Conservation (phyloP, 2,797 vertebrate genomes). For the Yasuhikotakia modesta region DNA sequence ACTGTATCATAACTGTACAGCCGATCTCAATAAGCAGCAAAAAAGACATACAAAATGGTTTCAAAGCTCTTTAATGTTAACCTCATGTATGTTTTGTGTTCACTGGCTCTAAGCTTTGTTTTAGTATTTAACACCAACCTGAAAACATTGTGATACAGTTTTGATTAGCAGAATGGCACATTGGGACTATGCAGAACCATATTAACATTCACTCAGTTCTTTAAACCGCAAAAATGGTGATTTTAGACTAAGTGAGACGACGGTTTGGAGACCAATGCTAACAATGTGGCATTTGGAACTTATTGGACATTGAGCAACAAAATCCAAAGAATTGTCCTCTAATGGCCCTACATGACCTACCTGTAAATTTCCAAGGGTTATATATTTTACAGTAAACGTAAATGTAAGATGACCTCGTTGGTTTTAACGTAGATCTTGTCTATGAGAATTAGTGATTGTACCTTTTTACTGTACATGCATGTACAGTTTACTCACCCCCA, state of each 20-base stretch:
- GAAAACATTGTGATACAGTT: background rate
- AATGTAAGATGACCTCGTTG: conserved; percentile 4
- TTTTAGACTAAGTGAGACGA: conserved; percentile 16
- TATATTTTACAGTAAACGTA: conserved; percentile 7
- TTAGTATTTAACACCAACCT: conserved; percentile 27
- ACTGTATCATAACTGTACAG: conserved; percentile 31
- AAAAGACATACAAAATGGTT: conserved; percentile 29
- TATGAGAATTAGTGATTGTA: background rate
- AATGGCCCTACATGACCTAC: conserved; percentile 1
- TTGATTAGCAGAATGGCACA: conserved; percentile 32
- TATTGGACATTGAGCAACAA: no score
- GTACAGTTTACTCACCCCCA: no score
- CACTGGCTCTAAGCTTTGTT: conserved; percentile 34
- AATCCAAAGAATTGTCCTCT: conserved; percentile 55
- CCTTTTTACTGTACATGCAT: no score
- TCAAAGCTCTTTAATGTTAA: conserved; percentile 26
- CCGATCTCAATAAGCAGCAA: conserved; percentile 41
- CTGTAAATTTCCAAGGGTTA: conserved; percentile 8
- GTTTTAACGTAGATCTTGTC: background rate
- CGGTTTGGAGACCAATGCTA: conserved; percentile 13
- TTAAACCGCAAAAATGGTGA: background rate
- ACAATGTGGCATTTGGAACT: background rate
- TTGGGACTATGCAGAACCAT: conserved; percentile 39
- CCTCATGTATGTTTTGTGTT: conserved; percentile 4
- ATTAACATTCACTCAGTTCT: conserved; percentile 6